Evolutionary conservation across 2,888 invertebrate genomes (phyloP).

Genomic region (Phortica okadai): DNA sequence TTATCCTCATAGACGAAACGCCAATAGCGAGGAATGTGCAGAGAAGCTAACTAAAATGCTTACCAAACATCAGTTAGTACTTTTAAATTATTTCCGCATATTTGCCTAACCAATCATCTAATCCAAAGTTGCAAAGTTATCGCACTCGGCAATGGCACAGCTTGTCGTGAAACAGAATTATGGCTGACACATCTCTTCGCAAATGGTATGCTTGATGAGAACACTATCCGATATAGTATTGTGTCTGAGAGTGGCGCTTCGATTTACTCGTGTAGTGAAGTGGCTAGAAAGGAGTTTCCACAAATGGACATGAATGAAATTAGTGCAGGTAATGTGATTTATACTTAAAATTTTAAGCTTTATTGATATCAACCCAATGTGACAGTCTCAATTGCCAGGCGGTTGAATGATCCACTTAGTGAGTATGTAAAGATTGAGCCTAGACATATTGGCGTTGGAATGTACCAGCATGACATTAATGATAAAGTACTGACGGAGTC

Average conservation of each 20-base stretch:
- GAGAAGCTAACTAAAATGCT: constrained; percentile 78
- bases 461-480: constrained; percentile 95
- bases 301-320: constrained; percentile 89
- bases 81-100: neutral
- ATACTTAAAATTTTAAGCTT: neutral
- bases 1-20: constrained; percentile 79
- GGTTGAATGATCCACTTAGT: constrained; percentile 92
- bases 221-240: constrained; percentile 83
- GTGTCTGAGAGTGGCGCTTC: constrained; percentile 95
- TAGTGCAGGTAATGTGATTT: constrained; percentile 80
- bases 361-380: neutral
- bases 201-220: constrained; percentile 78
- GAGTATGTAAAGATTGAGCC: constrained; percentile 96
- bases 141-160: constrained; percentile 94
- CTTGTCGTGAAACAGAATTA: constrained; percentile 90
- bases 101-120: neutral
- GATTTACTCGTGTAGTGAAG: constrained; percentile 91
- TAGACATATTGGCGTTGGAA: constrained; percentile 94
- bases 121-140: constrained; percentile 83
- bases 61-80: constrained; percentile 78
- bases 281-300: constrained; percentile 91
- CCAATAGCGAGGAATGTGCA: constrained; percentile 65
- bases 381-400: constrained; percentile 87
- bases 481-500: constrained; percentile 85
- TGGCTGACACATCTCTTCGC: constrained; percentile 82